Evolutionary conservation across 1,140 invertebrate genomes (phyloP), one percentile per base, ranked within the genome.

Genomic region (Nasonia vitripennis): DNA sequence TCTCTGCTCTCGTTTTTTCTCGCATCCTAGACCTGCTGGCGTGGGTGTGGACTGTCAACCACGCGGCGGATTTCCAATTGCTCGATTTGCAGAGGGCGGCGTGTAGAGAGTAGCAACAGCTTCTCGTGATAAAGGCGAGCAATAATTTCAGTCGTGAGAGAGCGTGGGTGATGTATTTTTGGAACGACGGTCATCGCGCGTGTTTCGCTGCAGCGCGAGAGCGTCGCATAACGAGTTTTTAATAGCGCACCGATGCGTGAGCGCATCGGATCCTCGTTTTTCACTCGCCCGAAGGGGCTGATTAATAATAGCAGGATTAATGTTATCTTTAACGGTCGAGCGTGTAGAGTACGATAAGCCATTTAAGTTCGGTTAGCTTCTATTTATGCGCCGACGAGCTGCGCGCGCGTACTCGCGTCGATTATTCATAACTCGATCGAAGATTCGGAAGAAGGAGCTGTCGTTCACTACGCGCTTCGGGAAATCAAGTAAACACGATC

Each of bases 21-120:
- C 67, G 62, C 23, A 45, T 14, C 12, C 12, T 37, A 41, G 48
- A 55, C n/a, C 27, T 23, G 45, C n/a, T 2, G 78, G 5, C 68
- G 80, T 82, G 34, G 70, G 80, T 71, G 80, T 82, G 27, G 45
- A 73, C 67, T 81, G 68, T 48, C 79, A 51, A 80, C 23, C 12
- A 2, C 79, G 55, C 20, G 68, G 20, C 55, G 68, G 68, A 48
- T 71, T 81, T 79, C 6, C 78, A n/a, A 34, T 12, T 17, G 27
- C 14, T 71, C 27, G 11, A 0, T 71, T 34, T 71, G 3, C 14
- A n/a, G 17, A 62, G 55, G 55, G 20, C 55, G 20, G 55, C 34
- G 4, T 27, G 27, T 37, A 37, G 34, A 37, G 34, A 37, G 34
- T 37, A 62, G 55, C 17, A 62, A 11, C 17, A 62, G 55, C 55